These are phyloP conservation scores for Drosophila kokeensis DNA, from an alignment of 2,888 invertebrate genomes.

Conservation along the genomic window DNA sequence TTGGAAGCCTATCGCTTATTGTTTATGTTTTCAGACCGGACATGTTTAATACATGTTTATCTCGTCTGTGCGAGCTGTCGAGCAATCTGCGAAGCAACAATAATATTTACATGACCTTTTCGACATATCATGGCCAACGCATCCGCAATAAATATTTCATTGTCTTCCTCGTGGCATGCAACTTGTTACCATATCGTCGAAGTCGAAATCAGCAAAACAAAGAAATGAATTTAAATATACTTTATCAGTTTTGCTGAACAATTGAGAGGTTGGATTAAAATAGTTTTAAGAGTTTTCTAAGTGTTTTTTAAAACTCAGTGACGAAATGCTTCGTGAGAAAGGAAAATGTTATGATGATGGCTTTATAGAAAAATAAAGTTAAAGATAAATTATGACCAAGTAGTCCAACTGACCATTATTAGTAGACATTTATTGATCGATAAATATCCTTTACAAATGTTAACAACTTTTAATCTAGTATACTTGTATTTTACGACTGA, in stretches of 20 bases:
- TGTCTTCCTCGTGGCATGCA: not conserved
- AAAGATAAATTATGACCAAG: not conserved
- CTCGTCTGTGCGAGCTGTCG: constrained; percentile 41
- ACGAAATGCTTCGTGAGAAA: not conserved
- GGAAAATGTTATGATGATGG: not conserved
- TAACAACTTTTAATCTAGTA: too few species aligned
- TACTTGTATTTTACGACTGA: not conserved
- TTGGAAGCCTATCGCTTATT: constrained; percentile 43
- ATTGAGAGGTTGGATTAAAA: not conserved
- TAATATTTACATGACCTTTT: constrained; percentile 61
- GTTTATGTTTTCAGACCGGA: constrained; percentile 41
- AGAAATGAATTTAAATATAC: not conserved
- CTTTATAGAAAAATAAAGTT: not conserved
- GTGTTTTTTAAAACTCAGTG: not conserved
- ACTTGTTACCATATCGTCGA: not conserved
- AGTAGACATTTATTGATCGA: not conserved
- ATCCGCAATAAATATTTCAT: constrained; percentile 27
- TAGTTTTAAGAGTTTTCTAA: not conserved
- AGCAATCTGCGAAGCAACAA: constrained; percentile 53
- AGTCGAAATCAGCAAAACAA: not conserved
- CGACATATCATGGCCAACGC: constrained; percentile 18
- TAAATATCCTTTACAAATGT: not conserved
- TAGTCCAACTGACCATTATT: not conserved
- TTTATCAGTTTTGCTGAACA: not conserved
- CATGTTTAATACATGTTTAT: constrained; percentile 50